A percentile compares a stretch with the other conserved stretches of the same genome.
phyloP scores from a whole-genome alignment of 2,888 invertebrate genomes.

The Pantelozetes paolii region DNA sequence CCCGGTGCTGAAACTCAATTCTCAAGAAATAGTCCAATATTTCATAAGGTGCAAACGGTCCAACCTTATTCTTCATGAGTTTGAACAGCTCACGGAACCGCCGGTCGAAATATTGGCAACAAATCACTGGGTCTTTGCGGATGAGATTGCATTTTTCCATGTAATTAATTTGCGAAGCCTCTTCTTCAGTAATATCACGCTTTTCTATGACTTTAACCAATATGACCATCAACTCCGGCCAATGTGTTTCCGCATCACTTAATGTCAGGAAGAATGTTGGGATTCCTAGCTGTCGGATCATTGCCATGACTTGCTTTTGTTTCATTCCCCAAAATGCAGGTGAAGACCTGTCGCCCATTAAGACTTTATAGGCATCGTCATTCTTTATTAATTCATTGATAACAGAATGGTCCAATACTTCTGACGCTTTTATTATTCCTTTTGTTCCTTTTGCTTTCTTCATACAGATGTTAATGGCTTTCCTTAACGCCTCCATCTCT shows the following conservation, averaged over 20 bases:
- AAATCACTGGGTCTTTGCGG: conserved; percentile 47
- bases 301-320: conserved; percentile 38
- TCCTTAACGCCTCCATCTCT: not conserved
- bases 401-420: not conserved
- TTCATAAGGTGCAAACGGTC: not conserved
- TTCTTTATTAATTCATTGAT: not conserved
- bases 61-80: not conserved
- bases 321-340: conserved; percentile 42
- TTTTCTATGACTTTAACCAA: conserved; percentile 45
- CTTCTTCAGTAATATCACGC: not conserved
- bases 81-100: conserved; percentile 44
- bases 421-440: not conserved
- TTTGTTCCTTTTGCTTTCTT: not conserved
- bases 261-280: conserved; percentile 33
- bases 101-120: conserved; percentile 48
- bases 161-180: not conserved
- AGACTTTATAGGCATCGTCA: not conserved
- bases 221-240: conserved; percentile 19
- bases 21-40: conserved; percentile 17
- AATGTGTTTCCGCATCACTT: conserved; percentile 30
- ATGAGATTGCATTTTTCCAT: conserved; percentile 41
- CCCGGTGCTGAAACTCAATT: conserved; percentile 42
- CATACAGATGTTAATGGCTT: not conserved
- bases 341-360: conserved; percentile 44
- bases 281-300: conserved; percentile 16